These are phyloP conservation scores for Corythoichthys intestinalis DNA, from an alignment of 2,113 vertebrate genomes.

Conservation along the genomic window DNA sequence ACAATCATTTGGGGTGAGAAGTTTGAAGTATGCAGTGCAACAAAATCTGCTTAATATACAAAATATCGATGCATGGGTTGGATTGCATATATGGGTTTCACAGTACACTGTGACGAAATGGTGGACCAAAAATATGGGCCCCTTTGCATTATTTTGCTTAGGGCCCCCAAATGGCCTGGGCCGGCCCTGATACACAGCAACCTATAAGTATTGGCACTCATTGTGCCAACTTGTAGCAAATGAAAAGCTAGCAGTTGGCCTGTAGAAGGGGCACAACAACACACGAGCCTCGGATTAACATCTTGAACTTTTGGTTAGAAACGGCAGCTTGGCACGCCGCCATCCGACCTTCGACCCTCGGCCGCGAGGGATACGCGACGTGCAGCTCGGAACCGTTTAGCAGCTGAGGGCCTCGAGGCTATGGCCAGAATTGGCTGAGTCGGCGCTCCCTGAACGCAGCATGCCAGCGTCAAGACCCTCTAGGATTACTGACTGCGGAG, in stretches of 20 bases:
- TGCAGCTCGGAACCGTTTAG: conserved; percentile 45
- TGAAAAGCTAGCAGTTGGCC: background rate
- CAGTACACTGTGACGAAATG: background rate
- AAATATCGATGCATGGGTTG: too few species aligned
- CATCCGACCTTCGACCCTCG: conserved; percentile 56
- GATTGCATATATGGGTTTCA: too few species aligned
- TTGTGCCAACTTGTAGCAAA: background rate
- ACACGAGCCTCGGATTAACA: conserved; percentile 10
- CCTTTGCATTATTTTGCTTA: too few species aligned
- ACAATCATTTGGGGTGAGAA: too few species aligned
- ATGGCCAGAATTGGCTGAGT: conserved; percentile 48
- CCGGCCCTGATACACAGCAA: too few species aligned
- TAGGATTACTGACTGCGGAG: conserved; percentile 45
- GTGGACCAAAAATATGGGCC: too few species aligned
- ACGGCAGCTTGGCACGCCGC: conserved; percentile 19
- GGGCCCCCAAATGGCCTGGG: too few species aligned
- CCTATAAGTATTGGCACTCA: background rate
- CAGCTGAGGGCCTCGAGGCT: conserved; percentile 59
- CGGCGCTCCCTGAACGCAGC: conserved; percentile 54
- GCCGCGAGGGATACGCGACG: conserved; percentile 42
- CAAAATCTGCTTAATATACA: too few species aligned
- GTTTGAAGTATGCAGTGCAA: too few species aligned
- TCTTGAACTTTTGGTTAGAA: conserved; percentile 34
- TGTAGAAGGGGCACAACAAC: background rate
- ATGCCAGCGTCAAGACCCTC: conserved; percentile 35